phyloP scores from a whole-genome alignment of 2,113 vertebrate species.

The Xiphophorus hellerii region DNA sequence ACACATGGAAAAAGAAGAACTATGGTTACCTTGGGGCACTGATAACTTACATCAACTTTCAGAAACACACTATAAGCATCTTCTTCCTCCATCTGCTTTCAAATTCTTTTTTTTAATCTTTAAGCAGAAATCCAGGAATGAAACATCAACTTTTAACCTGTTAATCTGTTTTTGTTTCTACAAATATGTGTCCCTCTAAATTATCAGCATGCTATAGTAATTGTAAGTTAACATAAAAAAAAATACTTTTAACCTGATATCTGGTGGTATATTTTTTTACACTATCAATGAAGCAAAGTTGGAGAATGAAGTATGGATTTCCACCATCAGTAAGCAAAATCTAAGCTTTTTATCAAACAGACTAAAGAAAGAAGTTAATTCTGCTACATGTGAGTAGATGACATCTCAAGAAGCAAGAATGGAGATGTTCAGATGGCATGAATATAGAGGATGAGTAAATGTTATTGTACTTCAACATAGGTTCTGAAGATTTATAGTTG shows the following conservation, averaged over 20 bases:
- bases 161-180: neutral
- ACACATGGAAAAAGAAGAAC: conserved; percentile 22
- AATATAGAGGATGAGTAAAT: neutral
- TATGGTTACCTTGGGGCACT: conserved; percentile 1
- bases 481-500: neutral
- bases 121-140: neutral
- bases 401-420: neutral
- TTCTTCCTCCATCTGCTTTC: conserved; percentile 23
- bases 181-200: neutral
- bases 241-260: neutral
- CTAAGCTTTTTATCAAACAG: neutral
- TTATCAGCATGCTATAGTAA: neutral
- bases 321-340: neutral
- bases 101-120: neutral
- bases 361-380: neutral
- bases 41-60: conserved; percentile 10
- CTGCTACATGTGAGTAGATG: neutral
- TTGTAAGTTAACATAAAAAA: neutral
- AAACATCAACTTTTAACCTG: neutral
- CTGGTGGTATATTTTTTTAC: neutral
- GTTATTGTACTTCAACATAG: neutral
- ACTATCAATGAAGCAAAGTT: neutral
- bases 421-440: neutral
- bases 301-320: neutral
- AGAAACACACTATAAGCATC: neutral